Evolutionary conservation across 2,113 vertebrate genomes (phyloP).

Genomic region (Caranx ignobilis): DNA sequence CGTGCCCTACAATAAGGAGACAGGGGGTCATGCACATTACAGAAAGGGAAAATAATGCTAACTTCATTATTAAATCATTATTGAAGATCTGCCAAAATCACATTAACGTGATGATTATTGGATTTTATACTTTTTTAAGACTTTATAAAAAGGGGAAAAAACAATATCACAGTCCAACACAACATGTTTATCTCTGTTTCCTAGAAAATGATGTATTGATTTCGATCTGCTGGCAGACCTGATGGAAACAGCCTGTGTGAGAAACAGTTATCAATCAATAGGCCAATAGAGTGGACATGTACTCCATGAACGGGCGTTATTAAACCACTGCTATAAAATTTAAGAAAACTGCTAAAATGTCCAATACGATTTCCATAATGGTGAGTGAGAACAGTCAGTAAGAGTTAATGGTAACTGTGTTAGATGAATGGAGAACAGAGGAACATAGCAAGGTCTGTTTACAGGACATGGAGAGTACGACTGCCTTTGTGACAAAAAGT

Average conservation of each 20-base stretch:
- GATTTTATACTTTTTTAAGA: too few species aligned
- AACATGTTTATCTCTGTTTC: conserved; percentile 33
- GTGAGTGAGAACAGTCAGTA: too few species aligned
- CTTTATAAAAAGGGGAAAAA: not conserved
- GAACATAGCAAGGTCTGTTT: not conserved
- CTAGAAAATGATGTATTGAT: conserved; percentile 61
- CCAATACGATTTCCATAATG: not conserved
- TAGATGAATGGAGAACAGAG: not conserved
- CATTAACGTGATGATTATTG: too few species aligned
- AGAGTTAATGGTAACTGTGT: too few species aligned
- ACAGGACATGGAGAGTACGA: too few species aligned
- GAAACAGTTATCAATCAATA: conserved; percentile 61
- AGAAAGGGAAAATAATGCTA: too few species aligned
- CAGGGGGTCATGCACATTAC: too few species aligned
- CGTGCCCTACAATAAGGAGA: too few species aligned
- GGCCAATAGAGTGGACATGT: conserved; percentile 2
- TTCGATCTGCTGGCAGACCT: conserved; percentile 50
- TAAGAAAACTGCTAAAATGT: not conserved
- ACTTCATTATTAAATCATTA: too few species aligned
- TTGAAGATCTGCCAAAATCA: too few species aligned
- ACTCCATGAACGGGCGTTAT: conserved; percentile 31
- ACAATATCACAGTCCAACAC: conserved; percentile 7
- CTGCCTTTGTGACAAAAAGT: too few species aligned
- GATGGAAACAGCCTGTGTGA: conserved; percentile 59
- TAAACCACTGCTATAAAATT: not conserved